Conservation (phyloP, 2,797 vertebrate species). For the Epinephelus malabaricus region DNA sequence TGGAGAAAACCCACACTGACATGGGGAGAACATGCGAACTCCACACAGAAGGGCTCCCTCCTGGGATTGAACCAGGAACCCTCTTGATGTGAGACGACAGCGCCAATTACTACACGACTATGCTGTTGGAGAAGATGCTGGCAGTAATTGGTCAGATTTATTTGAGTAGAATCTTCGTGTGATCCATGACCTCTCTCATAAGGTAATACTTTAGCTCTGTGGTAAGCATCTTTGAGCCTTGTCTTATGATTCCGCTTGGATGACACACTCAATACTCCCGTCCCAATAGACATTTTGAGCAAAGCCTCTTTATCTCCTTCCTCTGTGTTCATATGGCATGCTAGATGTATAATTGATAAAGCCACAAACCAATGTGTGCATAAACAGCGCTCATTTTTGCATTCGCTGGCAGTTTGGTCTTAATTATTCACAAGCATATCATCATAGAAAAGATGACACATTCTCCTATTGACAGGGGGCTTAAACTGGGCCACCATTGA, state of each 20-base stretch:
- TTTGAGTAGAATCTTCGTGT: not conserved
- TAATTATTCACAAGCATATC: conserved; percentile 72
- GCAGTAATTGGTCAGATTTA: not conserved
- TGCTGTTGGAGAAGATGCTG: not conserved
- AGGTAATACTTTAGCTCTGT: not conserved
- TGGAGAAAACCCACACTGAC: too few relatives aligned
- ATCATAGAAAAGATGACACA: conserved; percentile 35
- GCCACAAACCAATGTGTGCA: conserved; percentile 59
- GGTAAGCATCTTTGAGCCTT: not conserved
- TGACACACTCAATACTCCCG: conserved; percentile 38
- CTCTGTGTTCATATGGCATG: conserved; percentile 26
- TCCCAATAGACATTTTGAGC: conserved; percentile 31
- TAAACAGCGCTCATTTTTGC: conserved; percentile 53
- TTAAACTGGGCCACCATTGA: conserved; percentile 57
- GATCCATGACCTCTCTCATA: not conserved
- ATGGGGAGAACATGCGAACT: too few relatives aligned
- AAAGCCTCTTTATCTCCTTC: conserved; percentile 36
- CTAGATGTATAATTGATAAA: conserved; percentile 70
- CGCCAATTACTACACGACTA: too few relatives aligned
- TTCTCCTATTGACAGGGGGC: conserved; percentile 58
- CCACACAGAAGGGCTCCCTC: too few relatives aligned
- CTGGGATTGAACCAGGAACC: too few relatives aligned
- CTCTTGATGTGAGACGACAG: too few relatives aligned
- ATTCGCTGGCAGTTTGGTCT: conserved; percentile 60
- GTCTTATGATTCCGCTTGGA: conserved; percentile 21